phyloP scores from a whole-genome alignment of 2,113 vertebrate species.

The Orycteropus afer region DNA sequence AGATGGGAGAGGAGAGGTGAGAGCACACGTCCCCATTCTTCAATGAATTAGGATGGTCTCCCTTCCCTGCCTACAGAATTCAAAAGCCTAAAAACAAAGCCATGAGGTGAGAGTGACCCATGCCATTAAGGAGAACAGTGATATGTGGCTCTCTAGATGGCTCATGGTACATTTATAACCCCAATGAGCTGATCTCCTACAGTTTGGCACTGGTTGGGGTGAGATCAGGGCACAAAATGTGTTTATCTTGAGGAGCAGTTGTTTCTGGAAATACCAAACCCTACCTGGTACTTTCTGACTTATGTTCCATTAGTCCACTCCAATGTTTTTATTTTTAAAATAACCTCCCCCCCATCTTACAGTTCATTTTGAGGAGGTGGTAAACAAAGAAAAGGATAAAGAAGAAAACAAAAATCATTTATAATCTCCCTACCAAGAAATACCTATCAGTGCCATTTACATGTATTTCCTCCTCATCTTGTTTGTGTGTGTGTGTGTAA shows the following conservation, averaged over 20 bases:
- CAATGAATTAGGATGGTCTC: background rate
- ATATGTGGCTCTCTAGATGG: background rate
- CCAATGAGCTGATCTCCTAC: fast-evolving
- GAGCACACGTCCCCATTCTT: background rate
- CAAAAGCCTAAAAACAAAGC: no score
- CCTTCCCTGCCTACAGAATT: background rate
- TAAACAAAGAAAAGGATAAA: background rate
- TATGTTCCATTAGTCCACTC: background rate
- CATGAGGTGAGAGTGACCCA: background rate
- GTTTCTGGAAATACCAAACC: background rate
- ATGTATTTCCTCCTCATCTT: no score
- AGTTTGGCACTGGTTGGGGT: background rate
- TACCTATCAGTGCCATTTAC: fast-evolving
- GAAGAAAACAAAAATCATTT: no score
- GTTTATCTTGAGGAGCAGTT: background rate
- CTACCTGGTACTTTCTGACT: background rate
- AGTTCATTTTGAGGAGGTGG: background rate
- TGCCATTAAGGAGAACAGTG: background rate
- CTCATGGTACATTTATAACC: background rate
- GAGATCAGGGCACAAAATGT: no score
- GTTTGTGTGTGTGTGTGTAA: background rate
- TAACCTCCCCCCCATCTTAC: background rate
- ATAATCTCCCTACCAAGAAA: background rate
- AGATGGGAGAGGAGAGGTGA: background rate
- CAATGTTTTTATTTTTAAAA: conserved; percentile 16